Evolutionary conservation across 2,888 invertebrate genomes (phyloP).

Genomic region (Chrysolina oricalcia): DNA sequence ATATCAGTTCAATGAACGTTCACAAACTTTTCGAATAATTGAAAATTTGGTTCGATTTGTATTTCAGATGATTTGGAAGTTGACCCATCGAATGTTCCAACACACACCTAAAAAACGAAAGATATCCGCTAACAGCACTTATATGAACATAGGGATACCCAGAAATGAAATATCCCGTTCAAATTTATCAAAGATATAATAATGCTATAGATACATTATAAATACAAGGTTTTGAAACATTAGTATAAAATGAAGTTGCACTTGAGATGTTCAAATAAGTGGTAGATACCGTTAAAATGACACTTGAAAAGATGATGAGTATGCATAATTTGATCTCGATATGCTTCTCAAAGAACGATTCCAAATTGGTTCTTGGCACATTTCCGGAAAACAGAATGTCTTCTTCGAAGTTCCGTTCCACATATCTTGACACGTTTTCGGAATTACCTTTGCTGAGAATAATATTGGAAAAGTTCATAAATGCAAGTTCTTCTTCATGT

Average conservation of each 20-base stretch:
- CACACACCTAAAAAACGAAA: too few species aligned
- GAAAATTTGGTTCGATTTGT: too few species aligned
- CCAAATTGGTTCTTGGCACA: not conserved
- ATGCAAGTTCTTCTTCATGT: conserved; percentile 59
- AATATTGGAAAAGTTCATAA: conserved; percentile 57
- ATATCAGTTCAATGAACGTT: too few species aligned
- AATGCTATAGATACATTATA: conserved; percentile 73
- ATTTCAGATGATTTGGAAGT: too few species aligned
- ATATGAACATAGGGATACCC: not conserved
- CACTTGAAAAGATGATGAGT: conserved; percentile 77
- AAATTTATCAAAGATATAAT: conserved; percentile 52
- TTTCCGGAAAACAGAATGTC: not conserved
- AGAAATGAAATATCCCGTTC: not conserved
- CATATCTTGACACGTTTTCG: conserved; percentile 34
- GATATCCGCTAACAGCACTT: too few species aligned
- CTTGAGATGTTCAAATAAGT: conserved; percentile 82
- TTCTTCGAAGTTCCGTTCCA: conserved; percentile 46
- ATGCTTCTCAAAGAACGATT: conserved; percentile 45
- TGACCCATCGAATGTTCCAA: too few species aligned
- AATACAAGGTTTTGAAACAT: conserved; percentile 83
- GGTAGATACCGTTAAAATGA: conserved; percentile 78
- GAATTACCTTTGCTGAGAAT: conserved; percentile 42
- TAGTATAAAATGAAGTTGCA: conserved; percentile 76
- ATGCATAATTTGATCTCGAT: conserved; percentile 68
- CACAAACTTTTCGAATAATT: too few species aligned